Percentiles rank a stretch among this genome's conserved stretches.
These are phyloP conservation scores for Scaptomyza graminum DNA, from an alignment of 1,140 invertebrate genomes.

Conservation along the genomic window DNA sequence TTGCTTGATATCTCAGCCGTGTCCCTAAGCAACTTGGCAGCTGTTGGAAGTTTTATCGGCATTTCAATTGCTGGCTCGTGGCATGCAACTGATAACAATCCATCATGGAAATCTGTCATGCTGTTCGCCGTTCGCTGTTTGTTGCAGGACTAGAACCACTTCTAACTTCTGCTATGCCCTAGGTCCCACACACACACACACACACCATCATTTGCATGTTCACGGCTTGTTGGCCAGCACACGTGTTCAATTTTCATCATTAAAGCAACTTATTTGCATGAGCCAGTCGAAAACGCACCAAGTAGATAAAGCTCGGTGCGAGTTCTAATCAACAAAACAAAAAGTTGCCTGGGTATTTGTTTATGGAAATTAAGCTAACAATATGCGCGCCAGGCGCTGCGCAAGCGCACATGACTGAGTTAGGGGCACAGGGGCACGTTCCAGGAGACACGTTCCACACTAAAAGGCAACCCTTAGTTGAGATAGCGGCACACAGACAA, in stretches of 20 bases:
- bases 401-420: slow-evolving; percentile 53
- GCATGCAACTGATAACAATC: slow-evolving; percentile 32
- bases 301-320: slow-evolving; percentile 58
- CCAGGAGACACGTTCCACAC: slow-evolving; percentile 55
- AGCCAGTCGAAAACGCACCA: neutral
- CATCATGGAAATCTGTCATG: slow-evolving; percentile 59
- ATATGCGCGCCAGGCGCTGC: slow-evolving; percentile 40
- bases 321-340: slow-evolving; percentile 30
- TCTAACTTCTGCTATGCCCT: neutral
- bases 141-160: slow-evolving; percentile 14
- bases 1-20: neutral
- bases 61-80: slow-evolving; percentile 16
- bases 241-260: slow-evolving; percentile 49
- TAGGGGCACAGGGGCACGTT: slow-evolving; percentile 39
- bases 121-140: slow-evolving; percentile 9
- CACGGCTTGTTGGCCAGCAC: slow-evolving; percentile 67
- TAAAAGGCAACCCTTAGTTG: slow-evolving; percentile 36
- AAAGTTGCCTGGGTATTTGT: slow-evolving; percentile 20
- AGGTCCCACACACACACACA: slow-evolving; percentile 5
- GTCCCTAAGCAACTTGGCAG: slow-evolving; percentile 15
- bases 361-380: slow-evolving; percentile 56
- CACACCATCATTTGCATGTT: slow-evolving; percentile 53
- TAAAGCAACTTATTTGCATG: slow-evolving; percentile 48
- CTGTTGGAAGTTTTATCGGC: slow-evolving; percentile 11
- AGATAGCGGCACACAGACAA: slow-evolving; percentile 46